Evolutionary conservation across 1,140 invertebrate genomes (phyloP).

Genomic region (Wasmannia auropunctata): DNA sequence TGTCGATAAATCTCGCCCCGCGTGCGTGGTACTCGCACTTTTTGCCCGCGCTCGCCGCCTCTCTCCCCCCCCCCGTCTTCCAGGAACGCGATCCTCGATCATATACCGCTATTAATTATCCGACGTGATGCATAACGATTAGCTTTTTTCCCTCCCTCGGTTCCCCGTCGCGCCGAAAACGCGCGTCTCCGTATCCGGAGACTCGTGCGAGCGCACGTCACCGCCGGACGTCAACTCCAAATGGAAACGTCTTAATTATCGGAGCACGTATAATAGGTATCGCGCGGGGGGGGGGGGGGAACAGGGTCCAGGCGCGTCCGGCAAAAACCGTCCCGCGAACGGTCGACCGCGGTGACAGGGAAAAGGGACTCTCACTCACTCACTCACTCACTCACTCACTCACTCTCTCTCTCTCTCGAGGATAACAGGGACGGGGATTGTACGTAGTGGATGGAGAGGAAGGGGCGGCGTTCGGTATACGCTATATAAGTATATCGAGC

Average conservation of each 20-base stretch:
- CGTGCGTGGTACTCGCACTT: constrained; percentile 1
- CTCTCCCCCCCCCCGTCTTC: constrained; percentile 44
- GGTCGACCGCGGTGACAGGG: not conserved
- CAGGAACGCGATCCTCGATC: constrained; percentile 64
- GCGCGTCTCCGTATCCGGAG: constrained; percentile 63
- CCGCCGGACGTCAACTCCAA: constrained; percentile 77
- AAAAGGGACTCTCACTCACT: not conserved
- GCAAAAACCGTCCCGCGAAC: constrained; percentile 58
- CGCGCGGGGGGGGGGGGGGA: not conserved
- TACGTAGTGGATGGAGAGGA: constrained; percentile 11
- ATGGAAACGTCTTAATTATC: constrained; percentile 83
- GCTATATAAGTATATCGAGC: constrained; percentile 45
- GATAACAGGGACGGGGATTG: constrained; percentile 36
- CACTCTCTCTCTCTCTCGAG: too few species aligned
- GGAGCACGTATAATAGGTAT: constrained; percentile 75
- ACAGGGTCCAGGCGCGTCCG: not conserved
- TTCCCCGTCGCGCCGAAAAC: constrained; percentile 61
- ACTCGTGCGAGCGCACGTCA: constrained; percentile 70
- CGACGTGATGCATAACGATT: constrained; percentile 75
- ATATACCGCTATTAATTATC: constrained; percentile 77
- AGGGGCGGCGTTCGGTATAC: not conserved
- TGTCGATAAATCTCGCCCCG: constrained; percentile 30
- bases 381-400: too few species aligned
- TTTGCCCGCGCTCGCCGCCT: not conserved
- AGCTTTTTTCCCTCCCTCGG: constrained; percentile 72